These are phyloP conservation scores for Orientallactaga sibirica DNA, from an alignment of 2,797 vertebrate genomes.

Conservation along the genomic window DNA sequence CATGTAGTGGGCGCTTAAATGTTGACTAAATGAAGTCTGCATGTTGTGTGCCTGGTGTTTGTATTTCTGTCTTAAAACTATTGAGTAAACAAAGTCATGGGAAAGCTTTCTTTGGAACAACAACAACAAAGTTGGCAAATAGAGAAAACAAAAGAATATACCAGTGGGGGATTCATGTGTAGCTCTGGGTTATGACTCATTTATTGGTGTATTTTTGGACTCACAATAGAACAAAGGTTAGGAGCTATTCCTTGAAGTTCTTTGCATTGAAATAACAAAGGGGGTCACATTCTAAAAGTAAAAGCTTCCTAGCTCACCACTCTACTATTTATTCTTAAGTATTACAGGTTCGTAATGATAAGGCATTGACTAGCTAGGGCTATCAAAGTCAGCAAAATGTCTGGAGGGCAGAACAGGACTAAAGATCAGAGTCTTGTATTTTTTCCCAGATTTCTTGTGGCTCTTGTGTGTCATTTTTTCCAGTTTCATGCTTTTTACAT, in stretches of 20 bases:
- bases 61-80: constrained; percentile 4
- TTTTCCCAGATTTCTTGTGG: constrained; percentile 39
- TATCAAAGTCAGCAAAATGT: not conserved
- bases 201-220: constrained; percentile 9
- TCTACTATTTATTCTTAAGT: constrained; percentile 15
- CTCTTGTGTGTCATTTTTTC: constrained; percentile 1
- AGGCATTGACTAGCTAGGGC: not conserved
- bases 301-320: constrained; percentile 1
- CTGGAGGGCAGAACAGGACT: not conserved
- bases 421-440: not conserved
- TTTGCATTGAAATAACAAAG: constrained; percentile 44
- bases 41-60: not conserved
- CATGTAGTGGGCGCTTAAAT: not conserved
- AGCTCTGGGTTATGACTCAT: not conserved
- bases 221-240: not conserved
- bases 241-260: constrained; percentile 39
- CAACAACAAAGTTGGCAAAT: not conserved
- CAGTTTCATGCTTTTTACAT: constrained; percentile 29
- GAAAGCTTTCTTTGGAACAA: not conserved
- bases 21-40: not conserved
- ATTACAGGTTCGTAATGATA: not conserved
- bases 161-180: not conserved
- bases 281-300: constrained; percentile 39
- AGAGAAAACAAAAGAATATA: not conserved
- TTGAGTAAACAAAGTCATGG: not conserved